Base-by-base conservation (phyloP, 2,797 vertebrate species). In the Ptychobarbus kaznakovi region DNA sequence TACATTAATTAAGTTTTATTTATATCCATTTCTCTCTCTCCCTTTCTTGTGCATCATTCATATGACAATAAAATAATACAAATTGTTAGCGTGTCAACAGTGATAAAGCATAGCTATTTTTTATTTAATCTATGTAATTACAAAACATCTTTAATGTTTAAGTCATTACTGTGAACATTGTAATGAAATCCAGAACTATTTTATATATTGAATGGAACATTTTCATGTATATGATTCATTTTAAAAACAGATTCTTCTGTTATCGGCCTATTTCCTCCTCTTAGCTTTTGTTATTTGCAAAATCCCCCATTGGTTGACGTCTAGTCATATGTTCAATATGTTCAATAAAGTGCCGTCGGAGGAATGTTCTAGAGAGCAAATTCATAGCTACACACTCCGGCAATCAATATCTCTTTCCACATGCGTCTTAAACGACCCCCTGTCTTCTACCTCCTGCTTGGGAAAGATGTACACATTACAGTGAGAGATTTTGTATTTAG, bases 401-500 rank as follows among this genome's bases (percentile, higher is more conserved):
- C 75, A 66, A 32, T 78, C 44, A 10, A 84, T 65, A 61, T 82
- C 32, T 42, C 7, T 46, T 78, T 78, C 18, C 40, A 12, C 70
- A 38, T 22, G 28, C 58, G 6, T 63, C 56, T 42, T 25, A 78
- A 58, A 76, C 15, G 51, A 63, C 82, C 78, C 44, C 75, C 77
- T 82, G 49, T 73, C 81, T 56, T 28, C 77, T 18, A 46, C 85
- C 72, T 72, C 56, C 75, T 83, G 69, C 28, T 73, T 35, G 79
- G 84, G 75, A 40, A 42, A 63, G 76, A 87, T 76, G 28, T 70
- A 5, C 83, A 83, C 49, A 38, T 85, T 78, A 83, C 81, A 73
- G 38, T 53, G 80, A 51, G 25, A 69, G 70, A 28, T 79, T 87
- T 76, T 73, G 83, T 83, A 63, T 70, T 65, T 38, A 65, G 83